Conservation (phyloP, 2,888 invertebrate species). For the Toxonevra muliebris region DNA sequence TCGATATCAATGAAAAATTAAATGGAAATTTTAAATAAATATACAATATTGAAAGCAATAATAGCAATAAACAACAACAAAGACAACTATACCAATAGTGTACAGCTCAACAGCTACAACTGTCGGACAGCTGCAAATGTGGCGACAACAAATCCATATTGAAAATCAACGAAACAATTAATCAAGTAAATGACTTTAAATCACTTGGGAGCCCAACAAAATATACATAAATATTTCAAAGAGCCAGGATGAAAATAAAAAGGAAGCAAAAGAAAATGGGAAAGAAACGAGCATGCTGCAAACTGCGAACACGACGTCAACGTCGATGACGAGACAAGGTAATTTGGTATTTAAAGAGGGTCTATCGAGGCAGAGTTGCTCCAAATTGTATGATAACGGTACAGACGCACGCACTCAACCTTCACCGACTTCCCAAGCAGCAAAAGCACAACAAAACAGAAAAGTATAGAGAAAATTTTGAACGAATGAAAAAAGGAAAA, state of each 20-base stretch:
- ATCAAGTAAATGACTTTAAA: slow-evolving; percentile 30
- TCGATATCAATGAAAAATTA: background rate
- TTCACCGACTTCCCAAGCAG: background rate
- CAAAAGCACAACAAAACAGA: background rate
- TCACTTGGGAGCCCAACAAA: slow-evolving; percentile 13
- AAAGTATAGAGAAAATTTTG: background rate
- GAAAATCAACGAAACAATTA: slow-evolving; percentile 30
- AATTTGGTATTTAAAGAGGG: slow-evolving; percentile 14
- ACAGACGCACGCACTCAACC: too few relatives aligned
- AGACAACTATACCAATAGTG: slow-evolving; percentile 31
- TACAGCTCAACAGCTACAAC: slow-evolving; percentile 19
- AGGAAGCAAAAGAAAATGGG: too few relatives aligned
- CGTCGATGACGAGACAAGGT: background rate
- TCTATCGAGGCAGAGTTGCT: background rate
- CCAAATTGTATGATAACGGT: too few relatives aligned
- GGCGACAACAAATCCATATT: slow-evolving; percentile 23
- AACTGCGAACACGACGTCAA: background rate
- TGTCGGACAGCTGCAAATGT: slow-evolving; percentile 13
- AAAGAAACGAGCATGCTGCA: background rate
- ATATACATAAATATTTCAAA: slow-evolving; percentile 10
- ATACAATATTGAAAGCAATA: background rate
- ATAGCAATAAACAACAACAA: slow-evolving; percentile 26
- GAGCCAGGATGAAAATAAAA: background rate
- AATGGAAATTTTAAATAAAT: background rate
- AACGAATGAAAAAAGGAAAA: background rate